Evolutionary conservation across 2,888 invertebrate species (phyloP), one percentile per base, ranked within the genome.

Genomic region (Campopleginae sp.): DNA sequence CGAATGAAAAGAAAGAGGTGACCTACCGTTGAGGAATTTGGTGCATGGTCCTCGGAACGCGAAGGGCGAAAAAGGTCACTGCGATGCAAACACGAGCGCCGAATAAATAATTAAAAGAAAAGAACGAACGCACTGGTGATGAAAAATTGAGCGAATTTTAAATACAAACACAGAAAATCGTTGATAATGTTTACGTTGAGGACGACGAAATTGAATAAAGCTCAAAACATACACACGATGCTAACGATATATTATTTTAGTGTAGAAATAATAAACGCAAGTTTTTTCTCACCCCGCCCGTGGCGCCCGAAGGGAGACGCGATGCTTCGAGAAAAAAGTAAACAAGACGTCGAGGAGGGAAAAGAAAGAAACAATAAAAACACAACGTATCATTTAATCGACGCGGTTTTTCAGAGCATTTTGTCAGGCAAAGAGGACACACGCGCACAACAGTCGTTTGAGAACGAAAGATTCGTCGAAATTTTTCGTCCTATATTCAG

Each of bases 11-110:
- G 10, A 63, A 19, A 23, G 42, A 44, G 68, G 23, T 85, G 70
- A 82, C 85, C 72, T 85, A 85, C 85, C 85, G 80, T 82, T 58
- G 85, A 82, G 79, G 77, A 63, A 33, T 85, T 77, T 80, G 82
- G 76, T 82, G 80, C 85, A 85, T 85, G 80, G 82, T 85, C 76
- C 82, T 80, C 66, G 79, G 66, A 77, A 76, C 66, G 72, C 66
- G 44, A 27, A 76, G 61, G 79, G 23, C 48, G 78, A 80, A 42
- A 78, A 48, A 51, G 51, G 70, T 75, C 68, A 70, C 14, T 27
- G 54, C 65, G 74, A 76, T 31, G 12, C 63, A 46, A 80, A 33
- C 72, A 58, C 70, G 63, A 61, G 46, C 19, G 31, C 27, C 31
- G 48, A 23, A 42, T 61, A 63, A 51, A 17, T 65, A 23, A 54